A percentile compares a stretch with the other conserved stretches of the same genome.
Evolutionary conservation across 2,888 invertebrate species (phyloP).

Genomic region (Dynastes hyllus): DNA sequence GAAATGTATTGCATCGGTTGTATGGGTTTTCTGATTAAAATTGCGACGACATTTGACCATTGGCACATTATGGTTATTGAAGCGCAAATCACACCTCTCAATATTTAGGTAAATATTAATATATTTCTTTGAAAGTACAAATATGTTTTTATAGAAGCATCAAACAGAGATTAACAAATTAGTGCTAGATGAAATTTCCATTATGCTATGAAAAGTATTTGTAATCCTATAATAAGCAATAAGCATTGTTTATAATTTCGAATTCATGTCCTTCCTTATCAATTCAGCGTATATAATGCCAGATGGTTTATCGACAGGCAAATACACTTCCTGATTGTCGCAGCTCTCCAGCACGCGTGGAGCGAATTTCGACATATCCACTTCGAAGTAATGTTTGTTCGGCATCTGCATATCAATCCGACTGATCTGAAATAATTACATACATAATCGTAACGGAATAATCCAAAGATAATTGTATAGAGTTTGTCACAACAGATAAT

Average conservation of each 20-base stretch:
- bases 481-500: background rate
- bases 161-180: background rate
- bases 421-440: conserved; percentile 72
- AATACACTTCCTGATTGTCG: conserved; percentile 81
- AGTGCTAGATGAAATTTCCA: background rate
- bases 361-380: conserved; percentile 84
- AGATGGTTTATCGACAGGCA: conserved; percentile 85
- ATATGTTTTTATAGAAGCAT: background rate
- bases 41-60: no score
- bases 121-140: no score
- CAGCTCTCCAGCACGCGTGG: conserved; percentile 77
- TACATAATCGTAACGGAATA: conserved; percentile 1
- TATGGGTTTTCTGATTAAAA: no score
- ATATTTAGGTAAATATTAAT: no score
- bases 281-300: conserved; percentile 85
- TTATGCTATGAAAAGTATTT: background rate
- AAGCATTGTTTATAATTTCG: conserved; percentile 67
- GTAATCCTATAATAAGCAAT: background rate
- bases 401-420: conserved; percentile 86
- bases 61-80: no score
- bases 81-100: no score
- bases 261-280: conserved; percentile 74
- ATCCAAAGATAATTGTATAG: background rate
- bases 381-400: conserved; percentile 86
- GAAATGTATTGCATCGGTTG: no score